Conservation (phyloP, 2,888 invertebrate species). For the Pseudolycoriella hygida region DNA sequence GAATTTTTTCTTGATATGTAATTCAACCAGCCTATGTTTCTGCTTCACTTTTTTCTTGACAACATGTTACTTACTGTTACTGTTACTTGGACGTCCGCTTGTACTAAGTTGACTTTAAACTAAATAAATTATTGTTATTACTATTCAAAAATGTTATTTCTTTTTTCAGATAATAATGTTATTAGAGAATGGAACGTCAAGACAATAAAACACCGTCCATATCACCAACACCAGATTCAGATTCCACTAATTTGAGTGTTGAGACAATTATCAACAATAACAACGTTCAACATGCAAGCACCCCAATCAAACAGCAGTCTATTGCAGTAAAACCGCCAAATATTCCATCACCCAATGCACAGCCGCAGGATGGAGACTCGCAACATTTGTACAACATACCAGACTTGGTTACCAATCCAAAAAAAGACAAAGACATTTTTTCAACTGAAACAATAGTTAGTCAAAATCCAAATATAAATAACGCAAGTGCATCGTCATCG, state of each 20-base stretch:
- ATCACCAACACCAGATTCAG: conserved; percentile 26
- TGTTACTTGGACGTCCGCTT: no score
- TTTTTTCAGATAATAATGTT: no score
- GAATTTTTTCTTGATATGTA: no score
- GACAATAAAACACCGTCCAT: conserved; percentile 16
- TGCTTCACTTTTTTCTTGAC: no score
- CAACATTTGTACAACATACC: conserved; percentile 2
- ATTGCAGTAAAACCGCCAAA: not conserved
- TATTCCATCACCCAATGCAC: not conserved
- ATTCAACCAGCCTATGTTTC: no score
- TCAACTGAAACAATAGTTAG: not conserved
- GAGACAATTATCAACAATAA: conserved; percentile 23
- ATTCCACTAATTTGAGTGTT: conserved; percentile 25
- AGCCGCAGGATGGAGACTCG: not conserved
- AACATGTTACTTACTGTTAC: no score
- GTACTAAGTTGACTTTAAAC: no score
- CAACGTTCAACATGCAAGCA: conserved; percentile 17
- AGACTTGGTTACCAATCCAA: not conserved
- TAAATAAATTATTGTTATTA: no score
- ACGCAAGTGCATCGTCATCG: conserved; percentile 3
- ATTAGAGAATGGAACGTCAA: not conserved
- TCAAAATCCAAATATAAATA: conserved; percentile 3
- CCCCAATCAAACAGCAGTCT: not conserved
- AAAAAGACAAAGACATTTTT: not conserved
- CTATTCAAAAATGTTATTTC: no score